Base-by-base conservation (phyloP, 2,888 invertebrate species). In the Lasioglossum figueresi region DNA sequence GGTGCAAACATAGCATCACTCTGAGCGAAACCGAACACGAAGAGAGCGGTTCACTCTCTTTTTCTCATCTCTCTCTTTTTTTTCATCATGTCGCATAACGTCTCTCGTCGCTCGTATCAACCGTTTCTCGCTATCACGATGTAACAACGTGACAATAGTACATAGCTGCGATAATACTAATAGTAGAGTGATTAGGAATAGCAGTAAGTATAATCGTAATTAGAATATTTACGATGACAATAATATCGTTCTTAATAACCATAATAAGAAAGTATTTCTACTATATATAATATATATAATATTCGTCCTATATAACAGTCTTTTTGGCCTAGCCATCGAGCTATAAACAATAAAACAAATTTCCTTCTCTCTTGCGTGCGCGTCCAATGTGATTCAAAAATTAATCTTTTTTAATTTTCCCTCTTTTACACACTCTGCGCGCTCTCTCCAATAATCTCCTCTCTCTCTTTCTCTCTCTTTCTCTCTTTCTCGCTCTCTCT, bases 271-370 rank as follows among this genome's bases (percentile, higher is more conserved):
- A 91, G 91, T 91, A 91, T 93, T 89, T 91, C 93, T 94, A 93
- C 90, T 92, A 89, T 73, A 70, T 72, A 78, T 93, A 84, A 45
- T 56, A 56, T 56, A 23, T 93, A 84, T 83, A 93, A 92, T 93
- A 94, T 93, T 93, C 92, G 88, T 92, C 92, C 92, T 94, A 94
- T 92, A 85, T 94, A 94, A 94, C 94, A 94, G 94, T 94, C 94
- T 94, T 94, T 94, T 93, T 94, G 93, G 94, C 92, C 93, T 93
- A 94, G 92, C 92, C 89, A 91, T 93, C 91, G 88, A 93, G 89
- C 92, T 93, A 93, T 93, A 93, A 93, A 93, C 94, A 93, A 93
- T 93, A 92, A 91, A 92, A 93, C 91, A 90, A 90, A 68, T 80
- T 91, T 87, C 82, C 79, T 88, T 88, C 75, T 1, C 37, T n/a